Base-by-base conservation (phyloP, 2,113 vertebrate genomes). In the Cottus gobio region DNA sequence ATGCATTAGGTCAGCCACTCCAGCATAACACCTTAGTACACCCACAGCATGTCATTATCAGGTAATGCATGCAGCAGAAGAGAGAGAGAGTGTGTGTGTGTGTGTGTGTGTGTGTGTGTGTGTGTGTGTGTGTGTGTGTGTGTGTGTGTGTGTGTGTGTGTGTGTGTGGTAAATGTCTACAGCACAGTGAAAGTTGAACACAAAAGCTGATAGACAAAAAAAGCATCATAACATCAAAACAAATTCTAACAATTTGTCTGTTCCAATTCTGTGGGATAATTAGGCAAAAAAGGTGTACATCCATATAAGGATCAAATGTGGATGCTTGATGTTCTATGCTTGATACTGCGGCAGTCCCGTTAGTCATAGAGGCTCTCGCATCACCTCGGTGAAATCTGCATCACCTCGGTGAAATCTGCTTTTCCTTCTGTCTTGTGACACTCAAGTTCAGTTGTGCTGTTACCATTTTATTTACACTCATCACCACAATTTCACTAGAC, bases 1-100 rank as follows among this genome's bases (percentile, higher is more conserved):
- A 92, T 93, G 89, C 89, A 91, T 92, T 91, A 91, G 92, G 91
- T 92, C 93, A 92, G 85, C 90, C 86, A 84, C 93, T 93, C 80
- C 87, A 91, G 84, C 71, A 76, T 87, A 86, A 88, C 90, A 93
- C 82, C 85, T 90, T 82, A 70, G 84, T 90, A 90, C 91, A 92
- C 93, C 91, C 91, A 94, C 93, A 80, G 91, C 79, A 87, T 90
- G 85, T 86, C 84, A 92, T 92, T 92, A 93, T 86, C 89, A 90
- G 88, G 74, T 89, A 91, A 91, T 87, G 77, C 85, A 90, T 87
- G 83, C 65, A 79, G 86, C 28, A 87, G 56, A 68, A 56, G 48
- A 13, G 39, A 31, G 31, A 31, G 31, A 31, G 5, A 31, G 39
- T 42, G 39, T 42, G 22, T 37, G 50, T 57, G 34, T 39, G 50